Evolutionary conservation across 2,797 vertebrate genomes (phyloP).

Genomic region (Atherinosoma microstoma): DNA sequence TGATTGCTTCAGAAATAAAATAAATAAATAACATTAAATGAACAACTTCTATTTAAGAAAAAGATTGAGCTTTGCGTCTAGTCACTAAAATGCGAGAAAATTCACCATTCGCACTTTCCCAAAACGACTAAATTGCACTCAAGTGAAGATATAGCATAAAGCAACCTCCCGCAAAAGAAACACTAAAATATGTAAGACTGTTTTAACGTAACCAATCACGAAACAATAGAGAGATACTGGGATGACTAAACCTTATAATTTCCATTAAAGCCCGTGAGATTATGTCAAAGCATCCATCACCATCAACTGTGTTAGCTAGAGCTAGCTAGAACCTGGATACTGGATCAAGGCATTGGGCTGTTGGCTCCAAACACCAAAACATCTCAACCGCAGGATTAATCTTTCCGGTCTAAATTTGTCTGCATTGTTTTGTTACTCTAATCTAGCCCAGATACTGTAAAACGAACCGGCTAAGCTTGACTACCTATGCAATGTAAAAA

Average conservation of each 20-base stretch:
- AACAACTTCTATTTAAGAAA: not conserved
- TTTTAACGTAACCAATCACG: not conserved
- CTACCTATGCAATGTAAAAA: conserved; percentile 1
- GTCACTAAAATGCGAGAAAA: not conserved
- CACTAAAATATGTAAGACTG: not conserved
- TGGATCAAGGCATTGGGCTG: conserved; percentile 23
- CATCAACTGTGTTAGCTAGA: conserved; percentile 42
- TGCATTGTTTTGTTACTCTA: not conserved
- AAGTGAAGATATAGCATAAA: not conserved
- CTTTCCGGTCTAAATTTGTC: not conserved
- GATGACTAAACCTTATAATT: not conserved
- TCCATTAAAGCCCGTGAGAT: not conserved
- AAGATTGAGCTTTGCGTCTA: not conserved
- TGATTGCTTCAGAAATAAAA: not conserved
- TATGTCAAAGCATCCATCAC: conserved; percentile 38
- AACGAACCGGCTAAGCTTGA: not conserved
- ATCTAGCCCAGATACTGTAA: not conserved
- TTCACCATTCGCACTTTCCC: not conserved
- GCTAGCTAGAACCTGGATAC: conserved; percentile 51
- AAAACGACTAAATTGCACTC: not conserved
- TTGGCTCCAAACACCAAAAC: conserved; percentile 45
- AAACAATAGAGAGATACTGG: not conserved
- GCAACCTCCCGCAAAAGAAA: not conserved
- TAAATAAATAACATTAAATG: not conserved
- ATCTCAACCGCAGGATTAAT: conserved; percentile 29